Conservation (phyloP, 2,797 vertebrate genomes). For the Clangula hyemalis region DNA sequence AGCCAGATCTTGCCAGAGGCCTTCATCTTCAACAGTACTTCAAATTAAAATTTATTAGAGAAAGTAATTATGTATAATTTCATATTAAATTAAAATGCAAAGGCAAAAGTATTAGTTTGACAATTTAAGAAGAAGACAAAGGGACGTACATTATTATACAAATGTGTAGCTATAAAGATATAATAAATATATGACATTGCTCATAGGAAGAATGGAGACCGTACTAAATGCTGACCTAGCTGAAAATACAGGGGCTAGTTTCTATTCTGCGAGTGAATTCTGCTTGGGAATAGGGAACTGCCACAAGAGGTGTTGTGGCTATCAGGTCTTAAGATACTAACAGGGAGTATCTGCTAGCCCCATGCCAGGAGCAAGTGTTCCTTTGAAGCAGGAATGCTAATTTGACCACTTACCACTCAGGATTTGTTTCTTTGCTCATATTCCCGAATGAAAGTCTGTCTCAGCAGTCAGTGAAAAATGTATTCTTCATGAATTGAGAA, state of each 20-base stretch:
- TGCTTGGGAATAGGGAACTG: not conserved
- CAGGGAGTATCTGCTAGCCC: not conserved
- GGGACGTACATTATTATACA: not conserved
- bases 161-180: not conserved
- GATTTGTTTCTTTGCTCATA: not conserved
- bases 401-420: not conserved
- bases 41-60: slow-evolving; percentile 28
- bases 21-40: not conserved
- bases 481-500: not conserved
- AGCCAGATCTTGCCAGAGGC: slow-evolving; percentile 11
- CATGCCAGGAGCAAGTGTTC: not conserved
- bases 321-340: not conserved
- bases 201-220: not conserved
- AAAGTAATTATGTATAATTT: slow-evolving; percentile 41
- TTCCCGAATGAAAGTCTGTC: not conserved
- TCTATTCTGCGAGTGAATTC: not conserved
- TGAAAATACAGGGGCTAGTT: not conserved
- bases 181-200: not conserved
- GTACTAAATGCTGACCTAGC: not conserved
- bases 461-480: not conserved
- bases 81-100: slow-evolving; percentile 43
- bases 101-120: slow-evolving; percentile 3
- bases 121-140: not conserved
- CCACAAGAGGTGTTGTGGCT: not conserved
- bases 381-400: rapidly evolving